Evolutionary conservation across 2,113 vertebrate species (phyloP).

Genomic region (Scopus umbretta): DNA sequence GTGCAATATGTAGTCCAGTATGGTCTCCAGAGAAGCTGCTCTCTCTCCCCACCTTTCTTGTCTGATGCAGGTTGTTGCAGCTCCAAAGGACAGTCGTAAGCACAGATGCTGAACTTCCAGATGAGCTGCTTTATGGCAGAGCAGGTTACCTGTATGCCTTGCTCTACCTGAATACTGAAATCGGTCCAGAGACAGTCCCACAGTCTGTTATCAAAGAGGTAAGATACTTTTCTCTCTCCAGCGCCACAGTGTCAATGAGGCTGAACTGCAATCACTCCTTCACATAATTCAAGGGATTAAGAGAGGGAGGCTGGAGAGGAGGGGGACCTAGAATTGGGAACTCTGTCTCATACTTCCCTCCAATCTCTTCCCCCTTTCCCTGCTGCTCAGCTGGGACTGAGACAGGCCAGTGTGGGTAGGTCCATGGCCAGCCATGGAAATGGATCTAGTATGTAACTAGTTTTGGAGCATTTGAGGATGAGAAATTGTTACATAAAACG

Average conservation of each 20-base stretch:
- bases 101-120: conserved; percentile 83
- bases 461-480: not conserved
- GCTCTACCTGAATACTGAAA: conserved; percentile 89
- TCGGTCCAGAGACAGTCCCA: conserved; percentile 80
- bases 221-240: not conserved
- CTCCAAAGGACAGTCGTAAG: conserved; percentile 82
- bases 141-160: conserved; percentile 91
- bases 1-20: not conserved
- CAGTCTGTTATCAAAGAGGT: conserved; percentile 83
- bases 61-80: conserved; percentile 82
- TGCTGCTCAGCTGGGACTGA: not conserved
- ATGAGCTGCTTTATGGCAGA: conserved; percentile 91
- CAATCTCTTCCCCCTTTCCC: not conserved
- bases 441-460: not conserved
- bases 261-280: not conserved
- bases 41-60: not conserved
- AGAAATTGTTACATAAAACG: not conserved
- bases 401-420: not conserved
- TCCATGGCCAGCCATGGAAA: not conserved
- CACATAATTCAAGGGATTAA: not conserved
- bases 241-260: not conserved
- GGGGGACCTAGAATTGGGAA: not conserved
- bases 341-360: not conserved
- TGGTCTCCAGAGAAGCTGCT: not conserved
- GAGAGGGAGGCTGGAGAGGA: not conserved